Conservation (phyloP, 2,888 invertebrate genomes). For the Masnerella sp. region DNA sequence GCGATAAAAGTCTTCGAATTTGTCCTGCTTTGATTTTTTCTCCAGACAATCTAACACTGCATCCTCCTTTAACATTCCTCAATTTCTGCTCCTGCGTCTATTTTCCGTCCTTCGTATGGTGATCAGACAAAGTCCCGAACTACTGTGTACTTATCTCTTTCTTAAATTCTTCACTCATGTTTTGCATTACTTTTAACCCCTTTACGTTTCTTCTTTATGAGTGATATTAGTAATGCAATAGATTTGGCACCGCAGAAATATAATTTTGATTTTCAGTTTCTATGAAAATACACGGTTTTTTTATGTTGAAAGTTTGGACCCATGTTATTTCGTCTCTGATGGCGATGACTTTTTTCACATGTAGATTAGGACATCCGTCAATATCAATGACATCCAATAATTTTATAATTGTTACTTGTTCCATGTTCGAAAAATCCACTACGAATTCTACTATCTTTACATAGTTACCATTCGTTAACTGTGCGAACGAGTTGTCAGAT, state of each 20-base stretch:
- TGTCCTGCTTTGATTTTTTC: too few relatives aligned
- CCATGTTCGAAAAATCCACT: not conserved
- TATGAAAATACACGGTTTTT: not conserved
- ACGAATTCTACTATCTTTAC: constrained; percentile 1
- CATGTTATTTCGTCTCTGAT: not conserved
- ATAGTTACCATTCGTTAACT: constrained; percentile 7
- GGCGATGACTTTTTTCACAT: not conserved
- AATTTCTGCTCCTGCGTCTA: too few relatives aligned
- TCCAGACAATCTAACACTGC: too few relatives aligned
- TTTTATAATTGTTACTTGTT: not conserved
- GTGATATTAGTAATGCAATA: constrained; percentile 3
- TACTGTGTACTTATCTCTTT: too few relatives aligned
- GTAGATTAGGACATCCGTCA: not conserved
- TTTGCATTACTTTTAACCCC: too few relatives aligned
- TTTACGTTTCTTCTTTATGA: not conserved
- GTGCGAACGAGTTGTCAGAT: constrained; percentile 22
- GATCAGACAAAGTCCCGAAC: too few relatives aligned
- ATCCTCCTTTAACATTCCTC: too few relatives aligned
- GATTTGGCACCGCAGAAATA: not conserved
- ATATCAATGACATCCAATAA: not conserved
- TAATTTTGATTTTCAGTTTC: not conserved
- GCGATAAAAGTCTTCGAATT: too few relatives aligned
- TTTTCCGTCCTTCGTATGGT: too few relatives aligned
- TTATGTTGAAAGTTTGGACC: not conserved
- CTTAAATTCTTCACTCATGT: too few relatives aligned